Conservation (phyloP, 1,140 invertebrate species). For the Trinorchestia longiramus region DNA sequence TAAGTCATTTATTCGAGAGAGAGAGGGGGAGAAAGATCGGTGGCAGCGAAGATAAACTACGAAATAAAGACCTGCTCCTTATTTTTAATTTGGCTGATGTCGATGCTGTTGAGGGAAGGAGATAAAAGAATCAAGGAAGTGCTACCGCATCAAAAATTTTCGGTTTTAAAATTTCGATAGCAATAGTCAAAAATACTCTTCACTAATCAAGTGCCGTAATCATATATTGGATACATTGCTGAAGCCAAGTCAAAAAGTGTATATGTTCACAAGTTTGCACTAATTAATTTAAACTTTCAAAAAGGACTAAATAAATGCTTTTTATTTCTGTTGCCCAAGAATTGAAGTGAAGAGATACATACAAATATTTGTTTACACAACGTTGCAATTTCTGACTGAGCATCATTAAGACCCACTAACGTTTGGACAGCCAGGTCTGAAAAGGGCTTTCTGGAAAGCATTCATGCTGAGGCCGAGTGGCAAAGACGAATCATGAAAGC, state of each 20-base stretch:
- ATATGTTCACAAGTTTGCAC: not conserved
- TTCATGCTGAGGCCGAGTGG: too few relatives aligned
- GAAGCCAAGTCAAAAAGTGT: not conserved
- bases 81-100: not conserved
- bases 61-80: not conserved
- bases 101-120: not conserved
- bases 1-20: not conserved
- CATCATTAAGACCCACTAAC: too few relatives aligned
- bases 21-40: not conserved
- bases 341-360: too few relatives aligned
- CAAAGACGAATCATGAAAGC: too few relatives aligned
- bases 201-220: not conserved
- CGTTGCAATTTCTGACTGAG: too few relatives aligned
- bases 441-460: too few relatives aligned
- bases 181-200: not conserved
- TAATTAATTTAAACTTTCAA: not conserved
- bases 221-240: not conserved
- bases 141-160: not conserved
- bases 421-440: too few relatives aligned
- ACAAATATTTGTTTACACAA: too few relatives aligned
- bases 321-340: too few relatives aligned
- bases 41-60: not conserved
- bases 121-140: not conserved
- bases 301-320: too few relatives aligned
- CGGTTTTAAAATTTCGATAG: not conserved